Evolutionary conservation across 2,888 invertebrate genomes (phyloP).

Genomic region (Ormyrus labotus): DNA sequence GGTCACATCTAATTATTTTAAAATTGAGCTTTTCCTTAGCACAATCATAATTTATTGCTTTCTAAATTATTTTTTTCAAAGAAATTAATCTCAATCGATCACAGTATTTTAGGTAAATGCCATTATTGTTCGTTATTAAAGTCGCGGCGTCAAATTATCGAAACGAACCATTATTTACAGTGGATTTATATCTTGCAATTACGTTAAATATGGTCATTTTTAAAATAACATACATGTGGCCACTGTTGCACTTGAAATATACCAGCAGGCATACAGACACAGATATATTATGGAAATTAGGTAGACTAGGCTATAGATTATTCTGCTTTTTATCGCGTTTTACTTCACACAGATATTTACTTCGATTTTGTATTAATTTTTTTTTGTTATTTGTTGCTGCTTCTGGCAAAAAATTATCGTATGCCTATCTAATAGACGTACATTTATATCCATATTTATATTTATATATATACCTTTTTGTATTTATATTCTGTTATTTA

Average conservation of each 20-base stretch:
- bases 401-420: conserved; percentile 44
- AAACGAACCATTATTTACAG: conserved; percentile 41
- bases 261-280: conserved; percentile 45
- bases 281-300: conserved; percentile 49
- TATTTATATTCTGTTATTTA: conserved; percentile 58
- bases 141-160: background rate
- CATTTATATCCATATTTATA: conserved; percentile 49
- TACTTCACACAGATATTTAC: conserved; percentile 20
- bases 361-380: conserved; percentile 20
- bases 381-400: conserved; percentile 29
- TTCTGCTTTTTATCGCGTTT: conserved; percentile 21
- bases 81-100: conserved; percentile 26
- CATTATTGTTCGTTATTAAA: conserved; percentile 9
- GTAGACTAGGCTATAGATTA: conserved; percentile 45
- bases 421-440: conserved; percentile 53
- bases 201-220: conserved; percentile 23
- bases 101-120: conserved; percentile 30
- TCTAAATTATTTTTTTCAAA: background rate
- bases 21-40: conserved; percentile 26
- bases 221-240: conserved; percentile 44
- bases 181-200: conserved; percentile 12
- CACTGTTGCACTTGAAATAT: conserved; percentile 40
- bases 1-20: conserved; percentile 8
- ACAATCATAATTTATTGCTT: conserved; percentile 38
- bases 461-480: conserved; percentile 50